Evolutionary conservation across 2,113 vertebrate genomes (phyloP), one percentile per base, ranked within the genome.

Genomic region (Machaerirhynchus nigripectus): DNA sequence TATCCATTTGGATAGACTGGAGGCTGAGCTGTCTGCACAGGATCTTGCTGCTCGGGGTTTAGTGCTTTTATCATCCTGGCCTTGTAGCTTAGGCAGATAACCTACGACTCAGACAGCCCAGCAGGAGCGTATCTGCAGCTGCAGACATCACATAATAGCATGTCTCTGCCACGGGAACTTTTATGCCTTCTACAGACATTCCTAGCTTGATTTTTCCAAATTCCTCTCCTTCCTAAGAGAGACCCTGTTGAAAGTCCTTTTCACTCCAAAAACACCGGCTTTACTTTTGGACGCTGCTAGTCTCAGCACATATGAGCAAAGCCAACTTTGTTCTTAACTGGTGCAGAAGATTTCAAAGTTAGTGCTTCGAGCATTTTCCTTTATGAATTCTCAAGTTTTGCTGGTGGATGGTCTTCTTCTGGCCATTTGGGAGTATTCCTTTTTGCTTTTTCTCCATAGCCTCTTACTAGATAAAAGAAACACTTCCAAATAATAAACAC

Each of bases 41-140:
- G 28, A 74, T 93, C 64, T 60, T 61, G 47, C 87, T 42, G 18
- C 37, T 49, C 0, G 0, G 22, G 19, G 11, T 56, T 53, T 33
- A 56, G 12, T 2, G 1, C 30, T 89, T 90, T 30, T 70, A 50
- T 61, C 0, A 0, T 27, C 35, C 33, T 30, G 59, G n/a, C 0
- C 0, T 50, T 31, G 55, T 24, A 55, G 52, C 46, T 83, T 70
- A 5, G 39, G 73, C 69, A 87, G 77, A 91, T 63, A 89, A 65
- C 42, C 80, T 81, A 8, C 0, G 0, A 37, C 27, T 84, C 73
- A 89, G 80, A 57, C 55, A 73, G 67, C 73, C 42, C 73, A 73
- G 77, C 77, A 8, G 5, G 52, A 84, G 8, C 1, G 18, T 28
- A 78, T 67, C 46, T 1, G 0, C 60, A 93, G 52, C 73, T 87